A percentile compares a stretch with the other conserved stretches of the same genome.
These are phyloP conservation scores for Pseudomyrmex pallidus DNA, from an alignment of 1,140 invertebrate species.

Conservation along the genomic window DNA sequence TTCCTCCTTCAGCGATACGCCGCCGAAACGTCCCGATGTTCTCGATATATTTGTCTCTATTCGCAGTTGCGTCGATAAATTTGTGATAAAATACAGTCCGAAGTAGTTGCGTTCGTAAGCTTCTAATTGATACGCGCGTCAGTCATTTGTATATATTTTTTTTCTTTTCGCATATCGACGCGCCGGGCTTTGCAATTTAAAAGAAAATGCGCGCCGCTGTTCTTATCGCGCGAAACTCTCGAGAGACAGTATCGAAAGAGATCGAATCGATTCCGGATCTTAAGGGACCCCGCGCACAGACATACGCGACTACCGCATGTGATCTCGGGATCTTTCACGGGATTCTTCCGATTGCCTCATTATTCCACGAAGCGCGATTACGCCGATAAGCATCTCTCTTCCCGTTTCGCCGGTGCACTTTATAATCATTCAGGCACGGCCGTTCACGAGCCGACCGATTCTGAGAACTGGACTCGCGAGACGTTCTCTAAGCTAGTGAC, in stretches of 20 bases:
- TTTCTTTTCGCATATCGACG: not conserved
- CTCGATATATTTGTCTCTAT: slow-evolving; percentile 10
- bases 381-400: slow-evolving; percentile 81
- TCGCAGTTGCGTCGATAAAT: not conserved
- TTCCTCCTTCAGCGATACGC: slow-evolving; percentile 25
- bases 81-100: too few relatives aligned
- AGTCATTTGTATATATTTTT: not conserved
- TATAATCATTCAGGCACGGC: slow-evolving; percentile 82
- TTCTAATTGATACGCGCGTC: slow-evolving; percentile 1
- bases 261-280: not conserved
- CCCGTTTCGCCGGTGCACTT: slow-evolving; percentile 77
- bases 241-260: not conserved
- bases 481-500: slow-evolving; percentile 81
- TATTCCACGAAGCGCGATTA: slow-evolving; percentile 81
- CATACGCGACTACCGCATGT: slow-evolving; percentile 23
- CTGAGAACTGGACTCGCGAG: slow-evolving; percentile 81
- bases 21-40: not conserved
- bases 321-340: slow-evolving; percentile 29
- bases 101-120: not conserved
- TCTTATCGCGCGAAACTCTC: slow-evolving; percentile 21
- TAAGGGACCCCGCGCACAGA: not conserved
- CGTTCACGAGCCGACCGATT: slow-evolving; percentile 77
- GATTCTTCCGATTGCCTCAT: slow-evolving; percentile 74
- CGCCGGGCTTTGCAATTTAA: slow-evolving; percentile 12
- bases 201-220: not conserved